phyloP scores from a whole-genome alignment of 2,888 invertebrate species.

The Beris morrisii region DNA sequence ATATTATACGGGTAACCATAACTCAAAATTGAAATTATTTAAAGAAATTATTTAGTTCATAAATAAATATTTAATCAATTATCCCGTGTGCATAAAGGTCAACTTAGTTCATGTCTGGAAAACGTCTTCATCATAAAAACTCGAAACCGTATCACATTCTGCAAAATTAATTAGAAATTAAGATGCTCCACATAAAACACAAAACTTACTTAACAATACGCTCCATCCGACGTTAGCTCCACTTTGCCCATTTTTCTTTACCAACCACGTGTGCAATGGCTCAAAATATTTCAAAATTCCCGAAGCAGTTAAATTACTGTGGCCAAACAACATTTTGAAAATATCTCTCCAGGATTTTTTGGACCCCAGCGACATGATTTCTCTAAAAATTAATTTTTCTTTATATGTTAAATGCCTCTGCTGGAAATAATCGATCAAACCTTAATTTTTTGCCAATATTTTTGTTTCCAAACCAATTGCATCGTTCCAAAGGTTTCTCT shows the following conservation, averaged over 20 bases:
- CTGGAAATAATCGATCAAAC: not conserved
- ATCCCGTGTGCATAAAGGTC: no score
- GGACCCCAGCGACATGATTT: constrained; percentile 69
- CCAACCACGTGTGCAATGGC: constrained; percentile 71
- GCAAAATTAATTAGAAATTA: not conserved
- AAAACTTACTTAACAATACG: constrained; percentile 37
- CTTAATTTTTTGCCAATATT: constrained; percentile 13
- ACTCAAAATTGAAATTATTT: no score
- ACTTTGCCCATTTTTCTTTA: constrained; percentile 66
- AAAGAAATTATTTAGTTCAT: no score
- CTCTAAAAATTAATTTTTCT: constrained; percentile 50
- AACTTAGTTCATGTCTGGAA: no score
- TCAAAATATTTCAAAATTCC: constrained; percentile 79
- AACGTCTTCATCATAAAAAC: constrained; percentile 2
- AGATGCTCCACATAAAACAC: not conserved
- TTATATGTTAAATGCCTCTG: not conserved
- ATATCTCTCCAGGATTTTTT: constrained; percentile 80
- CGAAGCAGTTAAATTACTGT: constrained; percentile 69
- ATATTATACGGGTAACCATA: no score
- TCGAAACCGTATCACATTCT: constrained; percentile 12
- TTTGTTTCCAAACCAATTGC: constrained; percentile 11
- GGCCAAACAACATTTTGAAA: constrained; percentile 75
- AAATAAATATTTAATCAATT: no score
- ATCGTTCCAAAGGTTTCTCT: not conserved
- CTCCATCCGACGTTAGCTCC: constrained; percentile 65